These are phyloP conservation scores for Oligia latruncula DNA, from an alignment of 2,888 invertebrate species.

Conservation along the genomic window DNA sequence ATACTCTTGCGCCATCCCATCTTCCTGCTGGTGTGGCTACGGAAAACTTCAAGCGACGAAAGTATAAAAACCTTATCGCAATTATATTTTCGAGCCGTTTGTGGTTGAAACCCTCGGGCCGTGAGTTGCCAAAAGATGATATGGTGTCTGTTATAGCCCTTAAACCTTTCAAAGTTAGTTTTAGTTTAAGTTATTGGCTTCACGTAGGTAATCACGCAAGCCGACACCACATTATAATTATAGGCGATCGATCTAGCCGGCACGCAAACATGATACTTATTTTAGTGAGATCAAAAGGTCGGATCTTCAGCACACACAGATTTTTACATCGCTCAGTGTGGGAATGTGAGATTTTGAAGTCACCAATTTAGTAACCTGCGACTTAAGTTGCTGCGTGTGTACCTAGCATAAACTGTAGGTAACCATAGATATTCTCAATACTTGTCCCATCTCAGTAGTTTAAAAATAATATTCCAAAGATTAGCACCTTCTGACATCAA, in stretches of 20 bases:
- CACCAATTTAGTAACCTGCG: background rate
- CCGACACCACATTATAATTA: background rate
- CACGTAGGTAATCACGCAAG: background rate
- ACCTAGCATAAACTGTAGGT: background rate
- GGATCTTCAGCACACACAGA: background rate
- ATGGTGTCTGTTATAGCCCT: background rate
- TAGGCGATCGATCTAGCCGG: background rate
- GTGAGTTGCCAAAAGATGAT: background rate
- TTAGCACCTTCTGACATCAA: background rate
- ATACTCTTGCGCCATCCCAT: no score
- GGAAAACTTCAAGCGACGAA: no score
- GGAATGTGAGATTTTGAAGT: background rate
- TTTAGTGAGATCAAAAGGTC: background rate
- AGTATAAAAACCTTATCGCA: no score
- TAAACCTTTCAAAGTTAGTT: background rate
- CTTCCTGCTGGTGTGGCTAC: no score
- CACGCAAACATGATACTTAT: background rate
- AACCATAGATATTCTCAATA: slow-evolving; percentile 1
- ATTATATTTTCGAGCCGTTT: no score
- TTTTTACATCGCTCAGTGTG: background rate
- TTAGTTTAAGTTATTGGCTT: background rate
- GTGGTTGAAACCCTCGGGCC: no score
- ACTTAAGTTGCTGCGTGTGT: background rate
- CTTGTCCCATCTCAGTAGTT: background rate
- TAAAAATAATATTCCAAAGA: background rate